Evolutionary conservation across 2,888 invertebrate species (phyloP), one percentile per base, ranked within the genome.

Genomic region (Chirona hameri): DNA sequence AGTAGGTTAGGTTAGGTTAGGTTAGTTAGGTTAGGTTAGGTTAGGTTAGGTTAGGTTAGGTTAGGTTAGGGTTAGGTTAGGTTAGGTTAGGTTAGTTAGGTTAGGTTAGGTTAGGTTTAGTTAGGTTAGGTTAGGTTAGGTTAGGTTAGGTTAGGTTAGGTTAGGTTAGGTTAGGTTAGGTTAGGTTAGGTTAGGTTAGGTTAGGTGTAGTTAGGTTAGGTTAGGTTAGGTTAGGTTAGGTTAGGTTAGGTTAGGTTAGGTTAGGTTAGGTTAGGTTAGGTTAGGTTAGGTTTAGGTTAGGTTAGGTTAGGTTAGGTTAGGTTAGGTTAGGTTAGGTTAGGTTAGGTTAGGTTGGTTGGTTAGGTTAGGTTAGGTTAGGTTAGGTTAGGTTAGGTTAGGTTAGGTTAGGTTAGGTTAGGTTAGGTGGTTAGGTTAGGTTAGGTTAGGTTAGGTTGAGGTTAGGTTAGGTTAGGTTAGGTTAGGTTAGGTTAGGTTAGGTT

Each of bases 151-250:
- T 57, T 83, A 82, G 82, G 83, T 83, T 83, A 82, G 80, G 83
- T 83, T 69, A 82, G 80, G 52, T 83, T 82, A 83, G 81, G 82
- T 83, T 83, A 83, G 82, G 81, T 82, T 82, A 83, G 83, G 83
- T 82, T 83, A 82, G 82, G 82, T 83, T 80, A 82, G 81, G n/a
- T n/a, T n/a, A n/a, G n/a, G n/a, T n/a, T 81, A 83, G 82, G 83
- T 83, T 82, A 82, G 72, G 82, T 82, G 72, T 69, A n/a, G n/a
- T n/a, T n/a, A n/a, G n/a, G n/a, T n/a, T n/a, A n/a, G n/a, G n/a
- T n/a, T n/a, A n/a, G n/a, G 83, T 83, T 81, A 82, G 15, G 83
- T 82, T 83, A 31, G 82, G 82, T 83, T 83, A 82, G 83, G 82
- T 81, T 82, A 82, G 81, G 83, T 83, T 81, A 81, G 83, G 83